These are phyloP conservation scores for Harmothoe impar DNA, from an alignment of 2,888 invertebrate species.

Conservation along the genomic window DNA sequence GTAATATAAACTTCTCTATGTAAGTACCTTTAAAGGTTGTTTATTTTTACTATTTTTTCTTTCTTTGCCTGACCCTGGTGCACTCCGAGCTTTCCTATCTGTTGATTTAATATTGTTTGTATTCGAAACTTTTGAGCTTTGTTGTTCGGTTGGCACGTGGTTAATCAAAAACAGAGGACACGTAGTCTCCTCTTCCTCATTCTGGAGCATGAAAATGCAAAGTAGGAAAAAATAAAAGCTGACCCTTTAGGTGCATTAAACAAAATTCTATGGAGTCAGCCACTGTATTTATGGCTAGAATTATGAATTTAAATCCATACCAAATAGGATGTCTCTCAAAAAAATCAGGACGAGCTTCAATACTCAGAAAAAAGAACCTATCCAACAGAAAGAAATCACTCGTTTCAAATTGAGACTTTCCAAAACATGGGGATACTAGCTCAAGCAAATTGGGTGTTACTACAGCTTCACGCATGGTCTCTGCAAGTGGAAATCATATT, in stretches of 20 bases:
- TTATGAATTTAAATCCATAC: too few species aligned
- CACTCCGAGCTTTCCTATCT: slow-evolving; percentile 31
- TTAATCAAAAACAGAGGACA: slow-evolving; percentile 32
- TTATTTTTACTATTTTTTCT: not conserved
- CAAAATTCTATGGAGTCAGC: not conserved
- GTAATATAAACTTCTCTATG: not conserved
- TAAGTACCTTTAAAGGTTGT: not conserved
- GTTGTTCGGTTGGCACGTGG: not conserved
- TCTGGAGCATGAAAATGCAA: slow-evolving; percentile 45
- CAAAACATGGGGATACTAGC: too few species aligned
- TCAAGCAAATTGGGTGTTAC: too few species aligned
- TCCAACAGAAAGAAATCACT: too few species aligned
- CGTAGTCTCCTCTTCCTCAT: not conserved
- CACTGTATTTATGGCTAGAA: too few species aligned
- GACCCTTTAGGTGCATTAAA: not conserved
- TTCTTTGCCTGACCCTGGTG: not conserved
- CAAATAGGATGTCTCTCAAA: too few species aligned
- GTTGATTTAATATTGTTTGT: not conserved
- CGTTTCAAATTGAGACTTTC: too few species aligned
- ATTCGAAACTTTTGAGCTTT: not conserved
- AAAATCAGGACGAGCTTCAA: too few species aligned
- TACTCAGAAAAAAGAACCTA: too few species aligned
- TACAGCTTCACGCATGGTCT: too few species aligned
- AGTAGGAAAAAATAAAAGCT: not conserved
- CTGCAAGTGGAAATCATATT: too few species aligned